phyloP scores from a whole-genome alignment of 2,888 invertebrate genomes.

The Drosophila neutralis region DNA sequence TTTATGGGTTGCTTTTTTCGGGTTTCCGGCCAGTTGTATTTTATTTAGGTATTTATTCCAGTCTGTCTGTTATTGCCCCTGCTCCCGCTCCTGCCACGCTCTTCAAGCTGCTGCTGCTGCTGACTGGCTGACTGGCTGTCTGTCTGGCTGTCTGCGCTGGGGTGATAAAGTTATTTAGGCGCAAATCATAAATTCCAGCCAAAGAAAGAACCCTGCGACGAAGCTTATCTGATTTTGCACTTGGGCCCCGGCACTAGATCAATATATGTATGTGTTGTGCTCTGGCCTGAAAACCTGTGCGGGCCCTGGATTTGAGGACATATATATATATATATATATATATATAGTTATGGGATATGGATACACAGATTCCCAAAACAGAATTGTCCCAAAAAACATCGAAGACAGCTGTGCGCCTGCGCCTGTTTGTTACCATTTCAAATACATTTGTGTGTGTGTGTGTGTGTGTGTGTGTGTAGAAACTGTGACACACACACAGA shows the following conservation, averaged over 20 bases:
- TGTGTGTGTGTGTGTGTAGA: slow-evolving; percentile 8
- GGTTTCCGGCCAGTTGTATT: slow-evolving; percentile 68
- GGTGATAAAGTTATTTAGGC: slow-evolving; percentile 82
- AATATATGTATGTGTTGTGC: slow-evolving; percentile 49
- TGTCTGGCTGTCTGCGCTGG: slow-evolving; percentile 35
- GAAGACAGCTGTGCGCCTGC: slow-evolving; percentile 76
- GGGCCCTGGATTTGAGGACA: slow-evolving; percentile 35
- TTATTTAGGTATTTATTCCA: slow-evolving; percentile 25
- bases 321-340: not conserved
- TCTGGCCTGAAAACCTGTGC: slow-evolving; percentile 53
- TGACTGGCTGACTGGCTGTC: slow-evolving; percentile 23
- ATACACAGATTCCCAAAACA: slow-evolving; percentile 28
- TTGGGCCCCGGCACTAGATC: slow-evolving; percentile 72
- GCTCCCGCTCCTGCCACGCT: slow-evolving; percentile 5
- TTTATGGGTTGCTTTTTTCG: slow-evolving; percentile 68
- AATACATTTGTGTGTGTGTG: slow-evolving; percentile 30
- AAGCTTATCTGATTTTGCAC: slow-evolving; percentile 80
- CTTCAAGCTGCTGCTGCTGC: not conserved
- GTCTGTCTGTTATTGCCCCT: not conserved
- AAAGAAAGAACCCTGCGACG: slow-evolving; percentile 16
- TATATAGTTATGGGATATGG: slow-evolving; percentile 7
- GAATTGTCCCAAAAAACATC: slow-evolving; percentile 22
- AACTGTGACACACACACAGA: not conserved
- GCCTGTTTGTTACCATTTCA: slow-evolving; percentile 61
- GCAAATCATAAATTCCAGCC: slow-evolving; percentile 82